Evolutionary conservation across 2,113 vertebrate genomes (phyloP).

Genomic region (Zosterops lateralis): DNA sequence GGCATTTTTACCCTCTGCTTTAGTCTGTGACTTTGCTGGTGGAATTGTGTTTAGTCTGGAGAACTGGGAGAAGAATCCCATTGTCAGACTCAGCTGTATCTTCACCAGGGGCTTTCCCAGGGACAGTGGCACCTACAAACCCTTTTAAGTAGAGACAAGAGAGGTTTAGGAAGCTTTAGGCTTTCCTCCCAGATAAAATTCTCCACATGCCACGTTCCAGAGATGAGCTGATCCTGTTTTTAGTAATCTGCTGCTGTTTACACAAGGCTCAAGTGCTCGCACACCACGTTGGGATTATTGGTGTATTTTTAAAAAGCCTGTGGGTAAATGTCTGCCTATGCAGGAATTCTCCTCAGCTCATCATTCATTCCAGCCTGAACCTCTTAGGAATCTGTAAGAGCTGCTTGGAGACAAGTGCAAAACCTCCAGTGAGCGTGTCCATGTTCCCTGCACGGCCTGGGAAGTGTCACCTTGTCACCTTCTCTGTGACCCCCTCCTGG

Average conservation of each 20-base stretch:
- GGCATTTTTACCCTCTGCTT: not conserved
- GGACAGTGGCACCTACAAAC: not conserved
- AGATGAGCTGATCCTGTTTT: not conserved
- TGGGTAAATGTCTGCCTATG: constrained; percentile 17
- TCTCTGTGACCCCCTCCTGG: fast-evolving
- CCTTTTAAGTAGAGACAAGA: not conserved
- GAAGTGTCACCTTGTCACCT: not conserved
- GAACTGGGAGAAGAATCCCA: not conserved
- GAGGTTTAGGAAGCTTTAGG: not conserved
- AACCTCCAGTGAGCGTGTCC: not conserved
- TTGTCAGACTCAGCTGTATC: not conserved
- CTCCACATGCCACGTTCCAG: not conserved
- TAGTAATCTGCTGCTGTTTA: constrained; percentile 14
- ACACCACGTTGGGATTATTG: not conserved
- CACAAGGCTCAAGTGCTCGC: not conserved
- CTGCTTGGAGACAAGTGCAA: not conserved
- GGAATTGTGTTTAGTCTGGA: not conserved
- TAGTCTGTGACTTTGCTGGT: not conserved
- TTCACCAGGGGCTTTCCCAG: not conserved
- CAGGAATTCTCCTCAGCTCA: not conserved
- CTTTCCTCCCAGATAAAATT: not conserved
- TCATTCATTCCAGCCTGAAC: not conserved
- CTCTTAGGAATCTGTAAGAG: not conserved
- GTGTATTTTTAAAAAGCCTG: constrained; percentile 9
- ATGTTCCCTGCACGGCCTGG: not conserved